Evolutionary conservation across 2,113 vertebrate genomes (phyloP).

Genomic region (Himantopus leucocephalus): DNA sequence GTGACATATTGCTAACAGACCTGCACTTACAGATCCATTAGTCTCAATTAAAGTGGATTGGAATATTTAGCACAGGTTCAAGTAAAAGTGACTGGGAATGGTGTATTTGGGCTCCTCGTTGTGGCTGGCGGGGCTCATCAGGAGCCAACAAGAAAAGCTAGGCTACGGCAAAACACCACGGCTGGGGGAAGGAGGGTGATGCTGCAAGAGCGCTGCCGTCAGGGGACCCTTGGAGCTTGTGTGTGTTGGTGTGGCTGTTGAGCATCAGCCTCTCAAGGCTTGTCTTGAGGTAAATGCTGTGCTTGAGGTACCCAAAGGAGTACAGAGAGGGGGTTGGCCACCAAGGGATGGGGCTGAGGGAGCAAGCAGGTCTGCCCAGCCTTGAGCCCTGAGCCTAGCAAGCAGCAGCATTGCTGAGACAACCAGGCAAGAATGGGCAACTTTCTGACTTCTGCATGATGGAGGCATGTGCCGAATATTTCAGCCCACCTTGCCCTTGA

Average conservation of each 20-base stretch:
- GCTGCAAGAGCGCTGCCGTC: neutral
- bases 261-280: neutral
- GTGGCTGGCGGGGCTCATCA: neutral
- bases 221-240: neutral
- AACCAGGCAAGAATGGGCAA: neutral
- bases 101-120: neutral
- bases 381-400: neutral
- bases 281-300: neutral
- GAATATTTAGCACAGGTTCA: slow-evolving; percentile 1
- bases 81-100: neutral
- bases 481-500: neutral
- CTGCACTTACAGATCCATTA: slow-evolving; percentile 31
- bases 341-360: neutral
- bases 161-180: rapidly evolving
- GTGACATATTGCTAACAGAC: slow-evolving; percentile 22
- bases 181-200: neutral
- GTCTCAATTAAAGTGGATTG: neutral
- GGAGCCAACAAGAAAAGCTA: neutral
- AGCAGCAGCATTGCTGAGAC: neutral
- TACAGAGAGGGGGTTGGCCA: too few relatives aligned
- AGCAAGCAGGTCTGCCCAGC: neutral
- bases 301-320: neutral
- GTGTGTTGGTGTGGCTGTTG: neutral
- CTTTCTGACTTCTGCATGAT: neutral
- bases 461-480: neutral